Conservation (phyloP, 2,113 vertebrate species). For the Willisornis vidua region DNA sequence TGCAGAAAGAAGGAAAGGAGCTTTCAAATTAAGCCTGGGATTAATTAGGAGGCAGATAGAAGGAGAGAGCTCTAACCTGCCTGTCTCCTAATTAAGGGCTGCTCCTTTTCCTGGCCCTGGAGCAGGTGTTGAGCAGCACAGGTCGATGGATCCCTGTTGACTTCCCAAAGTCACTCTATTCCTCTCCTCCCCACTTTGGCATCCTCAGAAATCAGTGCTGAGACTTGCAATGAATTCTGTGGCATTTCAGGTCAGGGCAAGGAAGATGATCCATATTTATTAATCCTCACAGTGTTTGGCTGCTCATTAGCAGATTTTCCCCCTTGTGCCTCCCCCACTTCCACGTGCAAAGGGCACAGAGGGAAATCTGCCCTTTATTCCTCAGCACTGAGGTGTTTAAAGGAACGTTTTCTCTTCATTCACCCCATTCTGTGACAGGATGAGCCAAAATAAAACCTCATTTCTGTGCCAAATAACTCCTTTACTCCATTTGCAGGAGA, state of each 20-base stretch:
- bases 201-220: background rate
- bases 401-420: background rate
- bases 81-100: background rate
- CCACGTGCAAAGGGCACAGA: background rate
- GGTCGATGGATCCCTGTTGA: background rate
- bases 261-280: background rate
- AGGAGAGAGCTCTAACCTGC: background rate
- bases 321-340: background rate
- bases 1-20: background rate
- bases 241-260: background rate
- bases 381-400: background rate
- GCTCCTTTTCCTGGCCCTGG: background rate
- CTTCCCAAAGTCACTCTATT: constrained; percentile 6
- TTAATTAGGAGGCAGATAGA: constrained; percentile 5
- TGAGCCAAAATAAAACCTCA: background rate
- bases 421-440: background rate
- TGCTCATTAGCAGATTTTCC: background rate
- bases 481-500: background rate
- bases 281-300: background rate
- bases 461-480: background rate
- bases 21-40: constrained; percentile 32
- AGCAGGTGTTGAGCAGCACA: background rate
- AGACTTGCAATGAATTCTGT: background rate
- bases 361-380: background rate
- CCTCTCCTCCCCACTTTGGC: background rate